A percentile compares a stretch with the other conserved stretches of the same genome.
Evolutionary conservation across 2,113 vertebrate species (phyloP).

Genomic region (Myotis lucifugus): DNA sequence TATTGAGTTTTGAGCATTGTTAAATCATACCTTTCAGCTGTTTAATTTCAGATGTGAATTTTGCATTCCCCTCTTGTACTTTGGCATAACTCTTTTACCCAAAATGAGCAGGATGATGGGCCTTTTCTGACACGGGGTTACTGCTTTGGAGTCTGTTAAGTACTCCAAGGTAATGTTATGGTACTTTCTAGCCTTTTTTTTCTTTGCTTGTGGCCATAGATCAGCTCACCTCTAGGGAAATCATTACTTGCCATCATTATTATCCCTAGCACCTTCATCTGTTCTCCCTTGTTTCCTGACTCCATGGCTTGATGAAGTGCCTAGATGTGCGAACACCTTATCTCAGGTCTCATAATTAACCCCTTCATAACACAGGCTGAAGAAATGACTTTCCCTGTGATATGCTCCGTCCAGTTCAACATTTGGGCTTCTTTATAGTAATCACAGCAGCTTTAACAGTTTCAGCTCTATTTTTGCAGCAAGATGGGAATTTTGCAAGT

Average conservation of each 20-base stretch:
- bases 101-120: conserved; percentile 86
- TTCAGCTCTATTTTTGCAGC: conserved; percentile 61
- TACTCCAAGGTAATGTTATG: conserved; percentile 88
- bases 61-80: conserved; percentile 88
- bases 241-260: conserved; percentile 98
- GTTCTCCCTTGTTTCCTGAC: conserved; percentile 92
- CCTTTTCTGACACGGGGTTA: conserved; percentile 87
- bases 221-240: conserved; percentile 97
- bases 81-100: conserved; percentile 88
- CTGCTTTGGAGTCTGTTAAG: conserved; percentile 89
- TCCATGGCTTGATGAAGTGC: conserved; percentile 93
- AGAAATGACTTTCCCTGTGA: conserved; percentile 63
- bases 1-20: conserved; percentile 95
- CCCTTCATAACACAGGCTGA: conserved; percentile 81
- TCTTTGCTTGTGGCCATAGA: conserved; percentile 95
- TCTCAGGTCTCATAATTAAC: conserved; percentile 87
- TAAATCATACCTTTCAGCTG: conserved; percentile 96
- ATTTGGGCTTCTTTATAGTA: conserved; percentile 63
- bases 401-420: conserved; percentile 46
- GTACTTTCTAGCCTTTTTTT: conserved; percentile 88
- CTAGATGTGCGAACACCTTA: conserved; percentile 87
- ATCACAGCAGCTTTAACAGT: conserved; percentile 33
- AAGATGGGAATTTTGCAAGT: conserved; percentile 58
- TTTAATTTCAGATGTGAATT: conserved; percentile 92
- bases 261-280: conserved; percentile 95